Percentiles rank a stretch among this genome's conserved stretches.
phyloP scores from a whole-genome alignment of 2,797 vertebrate genomes.

The Poeciliopsis turneri region DNA sequence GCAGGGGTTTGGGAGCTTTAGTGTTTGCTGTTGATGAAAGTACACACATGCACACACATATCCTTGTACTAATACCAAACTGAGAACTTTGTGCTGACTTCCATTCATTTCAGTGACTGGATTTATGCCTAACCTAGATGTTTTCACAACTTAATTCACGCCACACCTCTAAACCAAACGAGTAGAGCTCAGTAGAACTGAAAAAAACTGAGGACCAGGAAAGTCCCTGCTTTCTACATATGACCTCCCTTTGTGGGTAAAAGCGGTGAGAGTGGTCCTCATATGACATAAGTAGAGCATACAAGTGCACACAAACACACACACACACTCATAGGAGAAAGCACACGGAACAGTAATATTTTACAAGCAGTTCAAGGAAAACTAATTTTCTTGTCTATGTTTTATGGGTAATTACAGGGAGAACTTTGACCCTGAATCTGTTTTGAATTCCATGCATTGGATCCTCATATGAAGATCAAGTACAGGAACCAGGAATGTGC shows the following conservation, averaged over 20 bases:
- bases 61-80: too few species aligned
- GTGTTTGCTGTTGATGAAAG: constrained; percentile 16
- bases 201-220: too few species aligned
- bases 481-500: not conserved
- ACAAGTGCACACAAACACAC: not conserved
- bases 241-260: too few species aligned
- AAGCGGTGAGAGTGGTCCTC: too few species aligned
- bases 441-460: not conserved
- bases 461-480: not conserved
- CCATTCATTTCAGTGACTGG: too few species aligned
- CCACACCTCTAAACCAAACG: too few species aligned
- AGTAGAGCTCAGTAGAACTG: too few species aligned
- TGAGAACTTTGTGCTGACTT: too few species aligned
- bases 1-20: constrained; percentile 33
- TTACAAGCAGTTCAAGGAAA: not conserved
- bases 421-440: not conserved
- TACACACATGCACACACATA: not conserved
- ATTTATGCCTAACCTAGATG: too few species aligned
- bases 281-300: too few species aligned
- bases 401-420: not conserved
- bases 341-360: not conserved
- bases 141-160: too few species aligned
- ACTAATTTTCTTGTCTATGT: not conserved
- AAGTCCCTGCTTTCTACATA: too few species aligned
- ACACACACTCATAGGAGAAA: not conserved